Evolutionary conservation across 2,888 invertebrate genomes (phyloP), one percentile per base, ranked within the genome.

Genomic region (Drosophila planitibia): DNA sequence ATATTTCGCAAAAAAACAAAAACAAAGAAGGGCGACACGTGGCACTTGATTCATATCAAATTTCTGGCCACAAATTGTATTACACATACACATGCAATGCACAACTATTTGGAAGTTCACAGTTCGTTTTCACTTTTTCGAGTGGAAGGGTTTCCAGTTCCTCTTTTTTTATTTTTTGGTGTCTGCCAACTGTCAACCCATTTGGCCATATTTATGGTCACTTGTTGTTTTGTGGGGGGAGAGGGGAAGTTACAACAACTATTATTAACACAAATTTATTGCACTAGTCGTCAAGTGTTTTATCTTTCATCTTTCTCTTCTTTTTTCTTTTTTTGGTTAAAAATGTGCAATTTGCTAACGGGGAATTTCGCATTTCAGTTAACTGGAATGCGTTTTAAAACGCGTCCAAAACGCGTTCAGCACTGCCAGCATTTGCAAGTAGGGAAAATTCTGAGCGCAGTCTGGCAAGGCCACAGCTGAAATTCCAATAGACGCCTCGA

Each of bases 21-120:
- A 25, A 25, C 16, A 4, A 47, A 47, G 22, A 76, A 79, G 75
- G 70, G 76, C 82, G 91, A 89, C 91, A 91, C 91, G 91, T 91
- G 91, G 91, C 91, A 91, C 84, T 87, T 91, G 91, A 91, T 91
- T 91, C 91, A 86, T 91, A 91, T 91, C 91, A 81, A 82, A 85
- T 91, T 91, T 90, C 91, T 82, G 83, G 74, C 77, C 83, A 76
- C 83, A 83, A 83, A 83, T 76, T 76, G 81, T 83, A 62, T 70
- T 76, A 66, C 76, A 70, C 62, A 78, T 44, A 28, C 51, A 49
- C 28, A 28, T 35, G 55, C 74, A 73, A 70, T 81, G 74, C 74
- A 53, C 71, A 75, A 81, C 89, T 86, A 84, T 86, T 86, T 86
- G 78, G 83, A 72, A 81, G 85, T 88, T 83, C 81, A 74, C 79